phyloP scores from a whole-genome alignment of 2,797 vertebrate genomes.

The Lagocephalus sceleratus region DNA sequence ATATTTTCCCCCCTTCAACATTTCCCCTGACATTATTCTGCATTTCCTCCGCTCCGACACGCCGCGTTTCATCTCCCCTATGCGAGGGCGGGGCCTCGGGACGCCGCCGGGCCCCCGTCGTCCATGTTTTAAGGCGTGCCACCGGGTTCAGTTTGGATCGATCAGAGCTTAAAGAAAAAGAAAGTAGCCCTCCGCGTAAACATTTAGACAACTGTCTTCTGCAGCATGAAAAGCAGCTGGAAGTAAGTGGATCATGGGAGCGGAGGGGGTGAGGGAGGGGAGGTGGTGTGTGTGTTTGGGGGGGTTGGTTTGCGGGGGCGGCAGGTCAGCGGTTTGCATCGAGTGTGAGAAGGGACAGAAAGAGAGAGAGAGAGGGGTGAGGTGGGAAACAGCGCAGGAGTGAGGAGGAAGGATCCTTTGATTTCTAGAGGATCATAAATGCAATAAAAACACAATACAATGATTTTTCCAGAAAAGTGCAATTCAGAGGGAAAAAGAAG shows the following conservation, averaged over 20 bases:
- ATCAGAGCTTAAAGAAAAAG: slow-evolving; percentile 74
- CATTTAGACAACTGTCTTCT: slow-evolving; percentile 84
- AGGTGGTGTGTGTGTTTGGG: too few species aligned
- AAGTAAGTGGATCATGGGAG: slow-evolving; percentile 73
- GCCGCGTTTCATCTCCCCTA: slow-evolving; percentile 58
- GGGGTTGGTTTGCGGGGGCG: slow-evolving; percentile 38
- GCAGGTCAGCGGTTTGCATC: slow-evolving; percentile 60
- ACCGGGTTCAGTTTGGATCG: slow-evolving; percentile 68
- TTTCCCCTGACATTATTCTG: slow-evolving; percentile 70
- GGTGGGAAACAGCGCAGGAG: slow-evolving; percentile 37
- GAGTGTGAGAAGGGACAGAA: slow-evolving; percentile 60
- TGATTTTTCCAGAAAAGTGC: slow-evolving; percentile 72
- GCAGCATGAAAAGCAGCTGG: slow-evolving; percentile 80
- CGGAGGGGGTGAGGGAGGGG: slow-evolving; percentile 51
- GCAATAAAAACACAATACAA: slow-evolving; percentile 64
- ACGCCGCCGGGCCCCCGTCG: slow-evolving; percentile 24
- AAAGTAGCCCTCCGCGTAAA: slow-evolving; percentile 78
- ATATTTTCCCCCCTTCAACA: slow-evolving; percentile 54
- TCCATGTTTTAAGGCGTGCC: slow-evolving; percentile 68
- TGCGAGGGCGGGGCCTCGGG: too few species aligned
- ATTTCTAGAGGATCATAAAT: slow-evolving; percentile 56
- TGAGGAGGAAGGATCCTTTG: slow-evolving; percentile 54
- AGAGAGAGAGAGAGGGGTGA: slow-evolving; percentile 52
- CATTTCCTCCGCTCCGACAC: slow-evolving; percentile 65
- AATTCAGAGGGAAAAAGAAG: slow-evolving; percentile 63